Evolutionary conservation across 2,888 invertebrate genomes (phyloP), one percentile per base, ranked within the genome.

Genomic region (Gnatocerus cornutus): DNA sequence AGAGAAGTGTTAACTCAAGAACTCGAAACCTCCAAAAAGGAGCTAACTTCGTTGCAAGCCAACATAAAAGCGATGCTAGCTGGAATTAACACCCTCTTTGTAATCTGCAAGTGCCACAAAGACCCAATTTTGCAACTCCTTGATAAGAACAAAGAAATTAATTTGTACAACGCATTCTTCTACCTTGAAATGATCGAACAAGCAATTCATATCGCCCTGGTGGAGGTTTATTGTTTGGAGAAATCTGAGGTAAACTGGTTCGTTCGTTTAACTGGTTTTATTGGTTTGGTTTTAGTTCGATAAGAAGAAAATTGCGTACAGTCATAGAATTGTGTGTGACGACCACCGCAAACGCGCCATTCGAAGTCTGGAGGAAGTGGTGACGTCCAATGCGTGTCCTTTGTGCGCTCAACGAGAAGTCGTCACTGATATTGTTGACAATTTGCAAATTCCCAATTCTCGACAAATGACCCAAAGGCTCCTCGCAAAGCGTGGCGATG

Each of bases 181-280:
- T 95, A 93, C 82, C 88, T 96, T 77, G 93, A 93, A 74, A 90
- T 95, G 43, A 89, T 97, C 73, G 95, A 96, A 80, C 90, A 92
- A 80, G 90, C 91, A 65, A 90, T 92, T 10, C 87, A 88, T 30
- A 91, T 92, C 76, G 87, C 92, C 71, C 87, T 93, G 53, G 87
- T 87, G 73, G 85, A 88, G 58, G 88, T 86, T n/a, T 84, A 86
- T 72, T 86, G 77, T 58, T 79, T 77, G 59, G 83, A 84, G 70
- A 82, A 78, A 68, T 68, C 70, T 33, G 63, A 69, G 56, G 74
- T 76, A 68, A 37, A 37, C 37, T 37, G 37, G 2, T 21, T 21
- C 33, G 2, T 2, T 33, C 33, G 1, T 7, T 33, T 33, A 4
- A 48, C n/a, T 37, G 14, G 16, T n/a, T 33, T 33, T 33, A 12